These are phyloP conservation scores for Chrysochloris asiatica DNA, from an alignment of 2,113 vertebrate genomes.

Conservation along the genomic window DNA sequence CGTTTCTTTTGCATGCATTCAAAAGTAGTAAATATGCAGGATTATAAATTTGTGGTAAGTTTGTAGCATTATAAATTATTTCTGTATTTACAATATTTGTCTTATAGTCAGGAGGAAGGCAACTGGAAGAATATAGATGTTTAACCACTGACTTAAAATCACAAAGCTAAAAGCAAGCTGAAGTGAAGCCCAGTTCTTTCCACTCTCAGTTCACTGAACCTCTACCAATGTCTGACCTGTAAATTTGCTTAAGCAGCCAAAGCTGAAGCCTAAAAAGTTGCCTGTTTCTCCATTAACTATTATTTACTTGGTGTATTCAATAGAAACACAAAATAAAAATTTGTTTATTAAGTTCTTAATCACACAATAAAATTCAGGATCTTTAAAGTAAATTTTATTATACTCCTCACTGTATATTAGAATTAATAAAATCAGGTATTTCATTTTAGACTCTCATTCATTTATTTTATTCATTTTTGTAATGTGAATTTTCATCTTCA, in stretches of 20 bases:
- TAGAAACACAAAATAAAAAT: constrained; percentile 22
- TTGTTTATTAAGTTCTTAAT: constrained; percentile 36
- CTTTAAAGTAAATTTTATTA: constrained; percentile 31
- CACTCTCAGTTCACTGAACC: background rate
- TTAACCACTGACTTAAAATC: background rate
- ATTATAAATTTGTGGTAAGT: background rate
- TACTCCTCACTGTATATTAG: background rate
- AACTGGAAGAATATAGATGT: background rate
- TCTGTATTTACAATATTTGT: constrained; percentile 9
- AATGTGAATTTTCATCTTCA: constrained; percentile 43
- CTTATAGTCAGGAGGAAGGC: background rate
- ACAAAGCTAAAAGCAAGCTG: constrained; percentile 7
- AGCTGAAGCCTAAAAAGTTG: constrained; percentile 43
- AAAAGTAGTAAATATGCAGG: constrained; percentile 33
- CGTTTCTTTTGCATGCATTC: background rate
- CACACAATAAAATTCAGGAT: constrained; percentile 31
- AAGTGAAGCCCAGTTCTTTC: constrained; percentile 14
- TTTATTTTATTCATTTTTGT: background rate
- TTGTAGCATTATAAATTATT: background rate
- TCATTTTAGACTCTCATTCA: background rate
- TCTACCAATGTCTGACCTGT: background rate
- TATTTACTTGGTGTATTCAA: constrained; percentile 24
- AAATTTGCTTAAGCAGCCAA: background rate
- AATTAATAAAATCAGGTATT: constrained; percentile 44
- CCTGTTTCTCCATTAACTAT: background rate